A percentile compares a stretch with the other conserved stretches of the same genome.
These are phyloP conservation scores for Dicaeum eximium DNA, from an alignment of 2,113 vertebrate genomes.

Conservation along the genomic window DNA sequence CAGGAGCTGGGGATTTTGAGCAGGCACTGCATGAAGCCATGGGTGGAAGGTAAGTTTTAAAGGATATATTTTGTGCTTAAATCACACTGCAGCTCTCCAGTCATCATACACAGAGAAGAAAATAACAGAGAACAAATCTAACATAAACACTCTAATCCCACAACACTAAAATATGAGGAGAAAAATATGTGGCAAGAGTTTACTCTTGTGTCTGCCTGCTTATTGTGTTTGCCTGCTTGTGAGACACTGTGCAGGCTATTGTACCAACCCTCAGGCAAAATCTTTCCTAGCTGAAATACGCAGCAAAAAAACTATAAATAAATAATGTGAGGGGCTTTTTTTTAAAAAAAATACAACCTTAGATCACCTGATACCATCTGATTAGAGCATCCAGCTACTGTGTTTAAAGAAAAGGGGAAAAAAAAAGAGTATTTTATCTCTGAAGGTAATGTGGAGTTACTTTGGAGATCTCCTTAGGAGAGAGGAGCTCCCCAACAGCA, in stretches of 20 bases:
- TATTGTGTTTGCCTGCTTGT: background rate
- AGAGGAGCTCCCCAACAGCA: background rate
- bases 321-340: background rate
- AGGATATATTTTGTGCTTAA: background rate
- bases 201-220: background rate
- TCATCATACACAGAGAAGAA: background rate
- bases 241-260: background rate
- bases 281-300: background rate
- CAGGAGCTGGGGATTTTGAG: background rate
- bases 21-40: background rate
- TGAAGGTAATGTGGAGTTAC: background rate
- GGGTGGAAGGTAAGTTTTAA: background rate
- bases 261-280: background rate
- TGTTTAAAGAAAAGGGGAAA: background rate
- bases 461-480: background rate
- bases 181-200: background rate
- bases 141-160: background rate
- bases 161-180: background rate
- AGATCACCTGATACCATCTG: background rate
- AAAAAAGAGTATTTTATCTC: background rate
- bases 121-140: background rate
- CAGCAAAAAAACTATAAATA: background rate
- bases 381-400: background rate
- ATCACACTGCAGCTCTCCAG: background rate
- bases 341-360: background rate